phyloP scores from a whole-genome alignment of 1,140 invertebrate species.

The Cherax quadricarinatus region DNA sequence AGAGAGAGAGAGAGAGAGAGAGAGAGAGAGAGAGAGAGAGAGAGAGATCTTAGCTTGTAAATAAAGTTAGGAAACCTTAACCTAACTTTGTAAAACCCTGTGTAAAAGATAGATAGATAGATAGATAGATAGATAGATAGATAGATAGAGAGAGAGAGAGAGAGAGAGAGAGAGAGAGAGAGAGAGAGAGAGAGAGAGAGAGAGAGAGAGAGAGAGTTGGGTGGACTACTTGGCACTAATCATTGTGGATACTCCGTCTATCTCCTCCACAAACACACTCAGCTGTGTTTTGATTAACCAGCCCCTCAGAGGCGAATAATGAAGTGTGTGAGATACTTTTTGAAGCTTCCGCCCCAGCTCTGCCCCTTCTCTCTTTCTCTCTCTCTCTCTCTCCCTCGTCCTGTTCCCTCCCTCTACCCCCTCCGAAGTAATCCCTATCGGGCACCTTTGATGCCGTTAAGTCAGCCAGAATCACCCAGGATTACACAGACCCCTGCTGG shows the following conservation, averaged over 20 bases:
- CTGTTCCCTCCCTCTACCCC: background rate
- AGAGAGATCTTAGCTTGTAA: background rate
- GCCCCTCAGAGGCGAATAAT: constrained; percentile 32
- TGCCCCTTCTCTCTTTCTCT: background rate
- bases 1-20: background rate
- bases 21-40: background rate
- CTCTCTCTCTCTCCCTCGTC: background rate
- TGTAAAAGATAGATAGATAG: too few relatives aligned
- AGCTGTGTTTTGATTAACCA: constrained; percentile 64
- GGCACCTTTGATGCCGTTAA: constrained; percentile 64
- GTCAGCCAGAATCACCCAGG: constrained; percentile 62
- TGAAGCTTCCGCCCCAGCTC: constrained; percentile 47
- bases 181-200: constrained; percentile 40
- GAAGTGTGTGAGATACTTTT: constrained; percentile 16
- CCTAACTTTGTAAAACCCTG: too few relatives aligned
- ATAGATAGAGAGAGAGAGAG: constrained; percentile 18
- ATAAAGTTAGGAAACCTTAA: too few relatives aligned
- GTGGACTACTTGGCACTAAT: background rate
- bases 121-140: background rate
- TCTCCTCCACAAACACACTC: constrained; percentile 49
- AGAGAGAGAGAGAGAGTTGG: background rate
- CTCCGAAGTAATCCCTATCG: constrained; percentile 24
- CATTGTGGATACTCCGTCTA: constrained; percentile 7
- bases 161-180: constrained; percentile 21
- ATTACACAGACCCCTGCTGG: constrained; percentile 46